Evolutionary conservation across 2,797 vertebrate species (phyloP), one percentile per base, ranked within the genome.

Genomic region (Pagetopsis macropterus): DNA sequence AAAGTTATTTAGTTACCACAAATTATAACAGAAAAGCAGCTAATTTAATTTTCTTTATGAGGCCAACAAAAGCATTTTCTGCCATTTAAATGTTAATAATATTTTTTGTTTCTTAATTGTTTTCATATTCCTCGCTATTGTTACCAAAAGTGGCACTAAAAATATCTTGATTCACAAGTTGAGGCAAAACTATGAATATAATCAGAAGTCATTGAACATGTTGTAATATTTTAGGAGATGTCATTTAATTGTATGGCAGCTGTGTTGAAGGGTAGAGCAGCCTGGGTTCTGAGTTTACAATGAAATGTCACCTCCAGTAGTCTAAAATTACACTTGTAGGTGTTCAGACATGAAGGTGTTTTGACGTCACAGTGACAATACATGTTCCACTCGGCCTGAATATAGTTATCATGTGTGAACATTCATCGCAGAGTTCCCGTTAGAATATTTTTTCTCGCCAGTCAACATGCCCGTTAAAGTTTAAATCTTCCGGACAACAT

Each of bases 341-440:
- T 45, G 21, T 65, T 76, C 27, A 59, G 11, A 61, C 33, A 1
- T 33, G 23, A 21, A 13, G 46, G 19, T 45, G 31, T 65, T 76
- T 51, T 59, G 9, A 21, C 13, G 1, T 58, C 31, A n/a, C 21
- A 57, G 4, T 0, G 16, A 21, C 43, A 37, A 9, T 23, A 10
- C 16, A 56, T n/a, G 33, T 11, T 49, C 19, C 0, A 45, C 44
- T 13, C 10, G 3, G 12, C 33, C 48, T 63, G 59, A 65, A 64
- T 51, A 27, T 48, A 68, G 45, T 27, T 64, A 14, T 54, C 4
- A 15, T 57, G 16, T 57, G 16, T 55, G 23, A 69, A 33, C 6
- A 45, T 0, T 7, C 23, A 23, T 23, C 23, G 2, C 23, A 23
- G 23, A 23, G 23, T 23, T 23, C 23, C 23, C 23, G 23, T 23